Conservation (phyloP, 2,113 vertebrate species). For the Salvelinus fontinalis region DNA sequence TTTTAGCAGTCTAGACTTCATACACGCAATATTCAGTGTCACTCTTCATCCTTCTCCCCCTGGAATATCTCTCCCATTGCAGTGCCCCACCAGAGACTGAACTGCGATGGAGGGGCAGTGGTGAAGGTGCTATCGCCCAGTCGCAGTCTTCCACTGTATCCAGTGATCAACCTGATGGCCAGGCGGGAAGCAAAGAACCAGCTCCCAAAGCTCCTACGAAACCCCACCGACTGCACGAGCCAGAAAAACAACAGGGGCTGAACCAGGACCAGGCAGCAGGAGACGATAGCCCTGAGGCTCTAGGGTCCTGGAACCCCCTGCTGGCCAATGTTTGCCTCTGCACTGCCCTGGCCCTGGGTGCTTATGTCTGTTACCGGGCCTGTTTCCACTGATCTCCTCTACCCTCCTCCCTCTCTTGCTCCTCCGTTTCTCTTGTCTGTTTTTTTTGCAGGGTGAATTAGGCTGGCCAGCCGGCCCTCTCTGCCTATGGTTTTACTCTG, state of each 20-base stretch:
- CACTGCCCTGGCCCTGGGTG: constrained; percentile 84
- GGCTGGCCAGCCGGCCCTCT: constrained; percentile 35
- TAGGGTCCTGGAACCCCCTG: constrained; percentile 83
- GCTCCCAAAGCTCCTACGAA: constrained; percentile 44
- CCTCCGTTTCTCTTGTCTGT: constrained; percentile 17
- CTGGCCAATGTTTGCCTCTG: constrained; percentile 87
- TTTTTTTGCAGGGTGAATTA: constrained; percentile 39
- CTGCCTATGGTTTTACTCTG: constrained; percentile 53
- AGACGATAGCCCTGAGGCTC: constrained; percentile 34
- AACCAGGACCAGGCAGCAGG: constrained; percentile 41
- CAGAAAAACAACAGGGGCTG: constrained; percentile 14
- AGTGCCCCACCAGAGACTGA: constrained; percentile 54
- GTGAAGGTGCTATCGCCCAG: neutral
- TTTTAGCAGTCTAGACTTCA: too few relatives aligned
- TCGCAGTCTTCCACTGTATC: constrained; percentile 10
- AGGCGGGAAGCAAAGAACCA: constrained; percentile 33
- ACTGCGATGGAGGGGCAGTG: constrained; percentile 51
- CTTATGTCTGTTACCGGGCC: constrained; percentile 90
- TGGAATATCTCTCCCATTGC: neutral
- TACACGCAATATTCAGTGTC: too few relatives aligned
- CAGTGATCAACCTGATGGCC: constrained; percentile 24
- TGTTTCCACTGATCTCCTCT: constrained; percentile 80
- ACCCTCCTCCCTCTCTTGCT: constrained; percentile 23
- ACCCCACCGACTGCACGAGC: constrained; percentile 53
- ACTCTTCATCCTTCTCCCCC: too few relatives aligned